Percentiles rank a stretch among this genome's conserved stretches.
Conservation (phyloP, 2,797 vertebrate genomes). For the Paguma larvata region DNA sequence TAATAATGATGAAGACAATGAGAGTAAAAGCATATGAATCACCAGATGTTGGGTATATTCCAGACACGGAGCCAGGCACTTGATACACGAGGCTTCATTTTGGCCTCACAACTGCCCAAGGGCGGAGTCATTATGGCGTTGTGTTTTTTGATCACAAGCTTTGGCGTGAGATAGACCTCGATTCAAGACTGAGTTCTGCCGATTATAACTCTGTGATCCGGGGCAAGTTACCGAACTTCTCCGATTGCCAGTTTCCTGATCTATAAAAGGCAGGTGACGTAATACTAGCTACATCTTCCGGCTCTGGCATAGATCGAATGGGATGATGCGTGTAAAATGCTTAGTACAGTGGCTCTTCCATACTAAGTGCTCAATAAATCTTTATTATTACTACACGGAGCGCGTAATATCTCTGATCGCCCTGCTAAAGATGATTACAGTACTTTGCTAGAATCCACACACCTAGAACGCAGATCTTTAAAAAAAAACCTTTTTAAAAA, state of each 20-base stretch:
- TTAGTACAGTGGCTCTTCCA: not conserved
- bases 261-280: not conserved
- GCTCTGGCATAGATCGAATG: not conserved
- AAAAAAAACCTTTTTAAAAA: not conserved
- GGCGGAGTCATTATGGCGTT: not conserved
- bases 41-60: not conserved
- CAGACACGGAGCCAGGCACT: not conserved
- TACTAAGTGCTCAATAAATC: constrained; percentile 30
- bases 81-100: not conserved
- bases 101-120: not conserved
- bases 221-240: constrained; percentile 23
- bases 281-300: not conserved
- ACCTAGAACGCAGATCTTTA: not conserved
- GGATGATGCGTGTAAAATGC: constrained; percentile 49
- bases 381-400: not conserved
- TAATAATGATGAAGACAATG: not conserved
- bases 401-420: constrained; percentile 29
- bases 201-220: not conserved
- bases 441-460: constrained; percentile 48
- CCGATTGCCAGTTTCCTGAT: constrained; percentile 33
- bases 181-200: constrained; percentile 28
- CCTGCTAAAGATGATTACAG: constrained; percentile 31
- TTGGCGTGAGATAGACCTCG: not conserved
- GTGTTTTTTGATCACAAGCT: not conserved
- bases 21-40: not conserved